Conservation (phyloP, 2,113 vertebrate genomes). For the Eolophus roseicapilla region DNA sequence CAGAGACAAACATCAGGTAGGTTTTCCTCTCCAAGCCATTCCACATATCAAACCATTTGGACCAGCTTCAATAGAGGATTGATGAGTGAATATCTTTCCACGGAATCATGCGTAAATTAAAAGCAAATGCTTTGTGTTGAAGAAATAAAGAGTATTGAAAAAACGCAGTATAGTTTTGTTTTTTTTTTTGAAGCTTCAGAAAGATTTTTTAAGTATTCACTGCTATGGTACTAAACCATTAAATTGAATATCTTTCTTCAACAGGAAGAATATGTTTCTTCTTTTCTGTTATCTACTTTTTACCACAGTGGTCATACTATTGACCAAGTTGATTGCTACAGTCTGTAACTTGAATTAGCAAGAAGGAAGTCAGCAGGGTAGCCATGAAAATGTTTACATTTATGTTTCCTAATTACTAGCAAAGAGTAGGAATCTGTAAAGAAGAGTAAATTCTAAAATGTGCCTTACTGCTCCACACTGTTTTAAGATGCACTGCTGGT, state of each 20-base stretch:
- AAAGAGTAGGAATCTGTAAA: not conserved
- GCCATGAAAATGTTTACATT: not conserved
- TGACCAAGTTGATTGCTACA: not conserved
- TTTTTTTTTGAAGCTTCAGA: not conserved
- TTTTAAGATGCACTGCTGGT: not conserved
- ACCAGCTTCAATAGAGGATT: not conserved
- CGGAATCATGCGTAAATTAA: not conserved
- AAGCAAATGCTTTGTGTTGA: not conserved
- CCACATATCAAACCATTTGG: not conserved
- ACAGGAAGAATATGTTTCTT: not conserved
- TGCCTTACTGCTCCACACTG: not conserved
- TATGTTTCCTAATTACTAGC: not conserved
- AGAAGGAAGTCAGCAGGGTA: not conserved
- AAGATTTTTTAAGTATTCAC: not conserved
- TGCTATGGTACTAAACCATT: not conserved
- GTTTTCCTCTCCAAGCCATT: not conserved
- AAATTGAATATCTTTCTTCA: not conserved
- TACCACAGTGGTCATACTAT: not conserved
- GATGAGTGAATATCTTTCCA: not conserved
- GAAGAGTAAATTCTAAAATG: not conserved
- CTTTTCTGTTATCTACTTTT: not conserved
- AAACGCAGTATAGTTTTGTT: not conserved
- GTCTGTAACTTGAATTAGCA: not conserved
- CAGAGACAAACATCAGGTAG: conserved; percentile 15
- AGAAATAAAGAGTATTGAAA: not conserved